These are phyloP conservation scores for Campoplex nolae DNA, from an alignment of 2,888 invertebrate genomes.

Conservation along the genomic window DNA sequence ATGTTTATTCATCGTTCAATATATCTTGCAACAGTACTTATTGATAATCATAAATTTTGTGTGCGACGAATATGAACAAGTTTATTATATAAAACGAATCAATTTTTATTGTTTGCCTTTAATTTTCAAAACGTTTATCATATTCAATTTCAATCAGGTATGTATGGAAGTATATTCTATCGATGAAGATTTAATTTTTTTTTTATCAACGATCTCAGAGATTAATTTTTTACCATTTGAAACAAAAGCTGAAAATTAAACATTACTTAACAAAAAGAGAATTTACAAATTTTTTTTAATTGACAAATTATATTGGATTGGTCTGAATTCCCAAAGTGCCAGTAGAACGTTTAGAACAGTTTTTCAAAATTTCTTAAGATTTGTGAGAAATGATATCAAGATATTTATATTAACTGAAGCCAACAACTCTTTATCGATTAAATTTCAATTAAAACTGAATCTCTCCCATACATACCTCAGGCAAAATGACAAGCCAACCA, in stretches of 20 bases:
- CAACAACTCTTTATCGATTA: neutral
- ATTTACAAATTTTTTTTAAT: neutral
- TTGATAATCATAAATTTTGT: neutral
- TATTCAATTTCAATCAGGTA: neutral
- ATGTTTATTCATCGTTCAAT: neutral
- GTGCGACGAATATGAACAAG: neutral
- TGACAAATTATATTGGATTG: too few species aligned
- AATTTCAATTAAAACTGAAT: neutral
- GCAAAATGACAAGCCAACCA: neutral
- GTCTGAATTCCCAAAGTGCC: too few species aligned
- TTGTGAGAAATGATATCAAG: too few species aligned
- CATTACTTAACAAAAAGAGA: neutral
- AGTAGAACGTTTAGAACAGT: too few species aligned
- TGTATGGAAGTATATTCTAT: neutral
- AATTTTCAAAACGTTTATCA: neutral
- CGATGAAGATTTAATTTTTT: neutral
- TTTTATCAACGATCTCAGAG: neutral
- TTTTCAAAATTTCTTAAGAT: too few species aligned
- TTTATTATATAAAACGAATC: neutral
- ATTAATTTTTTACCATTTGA: too few species aligned
- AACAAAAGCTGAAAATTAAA: neutral
- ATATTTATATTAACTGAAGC: neutral
- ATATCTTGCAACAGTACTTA: neutral
- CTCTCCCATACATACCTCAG: neutral
- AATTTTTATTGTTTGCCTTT: neutral